Evolutionary conservation across 2,113 vertebrate species (phyloP).

Genomic region (Genyomyrus donnyi): DNA sequence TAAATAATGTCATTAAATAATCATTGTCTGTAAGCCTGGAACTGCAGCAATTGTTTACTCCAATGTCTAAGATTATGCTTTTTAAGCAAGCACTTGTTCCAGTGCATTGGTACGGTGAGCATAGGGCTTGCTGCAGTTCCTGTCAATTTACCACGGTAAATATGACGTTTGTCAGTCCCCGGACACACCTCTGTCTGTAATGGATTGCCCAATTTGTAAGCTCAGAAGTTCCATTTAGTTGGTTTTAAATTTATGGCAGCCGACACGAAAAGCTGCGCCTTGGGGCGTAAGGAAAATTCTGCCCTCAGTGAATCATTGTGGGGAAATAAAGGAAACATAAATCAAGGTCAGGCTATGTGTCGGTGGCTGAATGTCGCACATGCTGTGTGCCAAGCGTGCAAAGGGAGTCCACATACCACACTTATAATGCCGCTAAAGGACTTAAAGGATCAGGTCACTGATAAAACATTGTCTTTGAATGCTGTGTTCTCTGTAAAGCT

Average conservation of each 20-base stretch:
- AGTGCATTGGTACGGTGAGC: background rate
- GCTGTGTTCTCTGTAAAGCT: background rate
- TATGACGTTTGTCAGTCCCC: background rate
- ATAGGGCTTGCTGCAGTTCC: background rate
- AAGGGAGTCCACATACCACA: background rate
- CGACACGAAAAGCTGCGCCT: background rate
- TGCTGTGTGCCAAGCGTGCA: background rate
- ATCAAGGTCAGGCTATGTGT: background rate
- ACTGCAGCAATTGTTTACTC: background rate
- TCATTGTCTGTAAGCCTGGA: background rate
- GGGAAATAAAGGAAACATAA: background rate
- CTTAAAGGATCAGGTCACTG: background rate
- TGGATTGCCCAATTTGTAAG: background rate
- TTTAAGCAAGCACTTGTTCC: background rate
- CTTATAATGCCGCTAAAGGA: background rate
- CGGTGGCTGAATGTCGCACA: background rate
- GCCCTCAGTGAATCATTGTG: background rate
- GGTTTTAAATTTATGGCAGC: conserved; percentile 7
- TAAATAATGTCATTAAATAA: background rate
- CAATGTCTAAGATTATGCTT: background rate
- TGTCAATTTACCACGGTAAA: background rate
- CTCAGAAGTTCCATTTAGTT: background rate
- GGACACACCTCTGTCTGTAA: background rate
- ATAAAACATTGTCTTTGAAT: background rate
- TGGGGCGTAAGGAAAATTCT: background rate